A percentile compares a stretch with the other conserved stretches of the same genome.
Conservation (phyloP, 2,888 invertebrate species). For the Norana najaformis region DNA sequence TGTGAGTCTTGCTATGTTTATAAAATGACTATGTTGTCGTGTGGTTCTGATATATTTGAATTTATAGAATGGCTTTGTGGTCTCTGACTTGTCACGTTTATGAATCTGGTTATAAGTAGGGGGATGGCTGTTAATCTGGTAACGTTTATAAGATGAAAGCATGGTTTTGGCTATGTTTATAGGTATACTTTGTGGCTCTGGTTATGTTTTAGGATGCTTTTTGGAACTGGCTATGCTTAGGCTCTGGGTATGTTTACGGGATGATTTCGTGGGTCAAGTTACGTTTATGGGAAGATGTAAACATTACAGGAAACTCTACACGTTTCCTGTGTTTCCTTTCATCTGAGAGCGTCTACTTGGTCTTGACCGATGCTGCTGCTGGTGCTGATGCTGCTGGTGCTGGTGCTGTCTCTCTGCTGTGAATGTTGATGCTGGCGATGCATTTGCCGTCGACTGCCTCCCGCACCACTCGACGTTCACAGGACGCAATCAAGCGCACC, state of each 20-base stretch:
- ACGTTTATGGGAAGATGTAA: background rate
- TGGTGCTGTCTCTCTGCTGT: background rate
- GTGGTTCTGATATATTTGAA: too few relatives aligned
- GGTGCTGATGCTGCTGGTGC: background rate
- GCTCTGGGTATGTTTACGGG: background rate
- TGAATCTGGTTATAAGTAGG: too few relatives aligned
- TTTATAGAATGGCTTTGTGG: too few relatives aligned
- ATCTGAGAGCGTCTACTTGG: background rate
- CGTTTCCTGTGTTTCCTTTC: background rate
- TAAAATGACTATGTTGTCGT: too few relatives aligned
- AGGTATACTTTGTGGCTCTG: too few relatives aligned
- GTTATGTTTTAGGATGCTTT: background rate
- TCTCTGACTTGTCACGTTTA: too few relatives aligned
- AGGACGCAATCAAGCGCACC: background rate
- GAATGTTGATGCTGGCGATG: background rate
- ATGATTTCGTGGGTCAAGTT: background rate
- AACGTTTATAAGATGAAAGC: too few relatives aligned
- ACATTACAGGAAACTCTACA: too few relatives aligned
- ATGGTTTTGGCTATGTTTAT: too few relatives aligned
- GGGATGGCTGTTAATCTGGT: too few relatives aligned
- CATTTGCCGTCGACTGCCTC: background rate
- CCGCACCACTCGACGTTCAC: background rate
- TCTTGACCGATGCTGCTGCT: background rate
- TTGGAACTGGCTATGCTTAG: too few relatives aligned
- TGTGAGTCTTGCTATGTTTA: too few relatives aligned